Evolutionary conservation across 2,888 invertebrate genomes (phyloP), one percentile per base, ranked within the genome.

Genomic region (Dryobotodes eremita): DNA sequence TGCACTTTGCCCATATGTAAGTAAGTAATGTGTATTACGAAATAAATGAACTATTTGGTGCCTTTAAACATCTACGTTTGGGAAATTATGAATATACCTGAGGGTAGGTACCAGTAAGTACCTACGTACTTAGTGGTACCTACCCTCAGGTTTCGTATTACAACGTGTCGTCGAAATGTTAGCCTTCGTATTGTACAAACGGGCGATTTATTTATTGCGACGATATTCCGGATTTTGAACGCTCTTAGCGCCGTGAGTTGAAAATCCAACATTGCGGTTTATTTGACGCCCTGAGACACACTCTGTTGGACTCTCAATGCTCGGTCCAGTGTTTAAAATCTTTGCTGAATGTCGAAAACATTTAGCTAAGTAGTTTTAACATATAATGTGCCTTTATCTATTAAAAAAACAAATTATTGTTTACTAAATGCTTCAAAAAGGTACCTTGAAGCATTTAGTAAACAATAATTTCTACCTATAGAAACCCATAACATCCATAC

Each of bases 61-160:
- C 50, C 6, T 61, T 13, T 1, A 15, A 23, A 0, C 48, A n/a
- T 3, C 10, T 31, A 48, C 4, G 20, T 23, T 55, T 31, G 8
- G 8, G 17, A 74, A 55, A 48, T 48, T 46, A 31, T 13, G 31
- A 46, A 26, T 31, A 23, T 26, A 42, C 15, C 0, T 46, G 23
- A n/a, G n/a, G n/a, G n/a, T n/a, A n/a, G n/a, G n/a, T n/a, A n/a
- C n/a, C n/a, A n/a, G n/a, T n/a, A n/a, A n/a, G n/a, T n/a, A n/a
- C n/a, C n/a, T 55, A 46, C 31, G 7, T 69, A 31, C 17, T 68
- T 48, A 23, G 5, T 74, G 42, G 17, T 55, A 46, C 46, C 75
- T 75, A 75, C 75, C 75, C 55, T 75, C 75, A 75, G 8, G 55
- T 15, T 46, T 74, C 7, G 17, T 31, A 50, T 72, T 69, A 70